A percentile compares a stretch with the other conserved stretches of the same genome.
Evolutionary conservation across 2,113 vertebrate genomes (phyloP).

Genomic region (Leiothrix lutea): DNA sequence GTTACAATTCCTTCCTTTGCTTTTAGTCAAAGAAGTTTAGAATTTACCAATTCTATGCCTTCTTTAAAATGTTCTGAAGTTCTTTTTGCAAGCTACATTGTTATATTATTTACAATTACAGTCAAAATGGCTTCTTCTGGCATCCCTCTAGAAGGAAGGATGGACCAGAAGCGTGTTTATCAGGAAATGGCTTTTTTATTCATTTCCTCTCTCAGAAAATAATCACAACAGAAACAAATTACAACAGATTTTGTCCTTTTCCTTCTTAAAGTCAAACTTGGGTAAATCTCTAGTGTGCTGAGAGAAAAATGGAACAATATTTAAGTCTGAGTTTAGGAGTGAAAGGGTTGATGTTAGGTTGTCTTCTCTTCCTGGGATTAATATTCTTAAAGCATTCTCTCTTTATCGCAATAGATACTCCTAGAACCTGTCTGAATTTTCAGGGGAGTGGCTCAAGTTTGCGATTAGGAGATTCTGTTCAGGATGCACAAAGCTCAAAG

Average conservation of each 20-base stretch:
- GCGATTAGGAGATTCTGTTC: neutral
- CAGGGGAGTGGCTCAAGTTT: neutral
- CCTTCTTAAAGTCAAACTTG: neutral
- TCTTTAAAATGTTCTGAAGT: neutral
- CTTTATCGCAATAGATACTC: neutral
- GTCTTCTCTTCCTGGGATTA: neutral
- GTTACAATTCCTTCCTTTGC: neutral
- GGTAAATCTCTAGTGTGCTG: neutral
- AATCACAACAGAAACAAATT: neutral
- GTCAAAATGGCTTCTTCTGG: neutral
- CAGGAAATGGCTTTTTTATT: neutral
- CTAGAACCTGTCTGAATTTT: neutral
- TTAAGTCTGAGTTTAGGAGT: neutral
- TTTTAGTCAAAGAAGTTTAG: neutral
- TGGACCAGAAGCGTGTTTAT: neutral
- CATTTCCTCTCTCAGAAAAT: neutral
- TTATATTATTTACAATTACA: neutral
- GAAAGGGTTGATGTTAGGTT: neutral
- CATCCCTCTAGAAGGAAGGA: neutral
- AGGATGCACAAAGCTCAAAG: neutral
- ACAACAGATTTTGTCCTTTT: neutral
- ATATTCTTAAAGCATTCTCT: neutral
- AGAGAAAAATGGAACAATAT: neutral
- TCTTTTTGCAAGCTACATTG: neutral
- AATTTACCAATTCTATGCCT: neutral